Evolutionary conservation across 2,113 vertebrate species (phyloP).

Genomic region (Mus spicilegus): DNA sequence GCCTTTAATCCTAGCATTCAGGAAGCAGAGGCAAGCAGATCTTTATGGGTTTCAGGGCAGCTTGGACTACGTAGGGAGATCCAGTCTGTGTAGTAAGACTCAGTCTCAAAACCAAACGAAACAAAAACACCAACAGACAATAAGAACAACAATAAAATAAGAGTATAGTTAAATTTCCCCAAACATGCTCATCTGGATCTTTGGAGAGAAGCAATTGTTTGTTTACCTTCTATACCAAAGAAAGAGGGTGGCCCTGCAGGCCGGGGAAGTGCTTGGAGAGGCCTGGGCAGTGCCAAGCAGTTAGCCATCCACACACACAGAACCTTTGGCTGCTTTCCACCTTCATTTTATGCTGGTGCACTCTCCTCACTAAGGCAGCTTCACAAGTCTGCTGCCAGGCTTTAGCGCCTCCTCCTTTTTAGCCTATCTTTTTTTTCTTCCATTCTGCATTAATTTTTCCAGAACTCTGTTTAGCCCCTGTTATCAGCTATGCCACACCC

Average conservation of each 20-base stretch:
- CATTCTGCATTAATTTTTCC: neutral
- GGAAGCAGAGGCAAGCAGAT: neutral
- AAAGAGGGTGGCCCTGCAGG: neutral
- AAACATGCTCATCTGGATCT: neutral
- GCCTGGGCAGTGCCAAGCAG: neutral
- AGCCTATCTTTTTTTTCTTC: neutral
- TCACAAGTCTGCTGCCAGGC: neutral
- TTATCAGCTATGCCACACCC: neutral
- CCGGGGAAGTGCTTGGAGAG: neutral
- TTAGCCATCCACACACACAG: rapidly evolving
- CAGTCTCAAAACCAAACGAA: neutral
- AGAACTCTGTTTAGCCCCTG: slow-evolving; percentile 21
- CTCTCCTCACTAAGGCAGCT: neutral
- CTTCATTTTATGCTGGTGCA: neutral
- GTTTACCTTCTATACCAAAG: neutral
- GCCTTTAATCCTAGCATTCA: neutral
- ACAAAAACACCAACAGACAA: neutral
- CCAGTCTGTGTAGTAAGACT: neutral
- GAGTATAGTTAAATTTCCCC: neutral
- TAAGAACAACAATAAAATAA: neutral
- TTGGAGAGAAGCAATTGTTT: neutral
- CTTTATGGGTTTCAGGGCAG: neutral
- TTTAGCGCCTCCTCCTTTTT: neutral
- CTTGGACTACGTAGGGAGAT: neutral
- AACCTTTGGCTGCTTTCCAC: neutral